Percentiles rank a stretch among this genome's conserved stretches.
Evolutionary conservation across 2,797 vertebrate genomes (phyloP).

Genomic region (Picus viridis): DNA sequence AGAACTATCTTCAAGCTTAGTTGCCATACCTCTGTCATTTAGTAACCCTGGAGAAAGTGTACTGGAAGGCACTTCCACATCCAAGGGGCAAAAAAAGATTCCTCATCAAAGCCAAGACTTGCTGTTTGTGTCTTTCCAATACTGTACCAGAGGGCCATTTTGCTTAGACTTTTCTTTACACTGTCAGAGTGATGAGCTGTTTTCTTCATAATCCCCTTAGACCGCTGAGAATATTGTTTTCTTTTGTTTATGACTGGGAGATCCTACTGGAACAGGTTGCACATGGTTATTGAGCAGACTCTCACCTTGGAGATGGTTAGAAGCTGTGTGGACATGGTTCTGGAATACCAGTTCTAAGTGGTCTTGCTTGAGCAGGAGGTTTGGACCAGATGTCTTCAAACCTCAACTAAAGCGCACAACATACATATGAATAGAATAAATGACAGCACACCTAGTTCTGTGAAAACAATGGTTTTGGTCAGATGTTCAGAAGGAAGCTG

Average conservation of each 20-base stretch:
- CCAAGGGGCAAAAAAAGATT: not conserved
- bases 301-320: not conserved
- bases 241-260: not conserved
- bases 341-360: not conserved
- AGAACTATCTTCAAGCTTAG: not conserved
- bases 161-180: not conserved
- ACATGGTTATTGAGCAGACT: not conserved
- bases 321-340: not conserved
- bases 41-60: not conserved
- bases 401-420: not conserved
- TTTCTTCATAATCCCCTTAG: not conserved
- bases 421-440: not conserved
- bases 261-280: not conserved
- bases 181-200: not conserved
- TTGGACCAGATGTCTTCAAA: not conserved
- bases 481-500: not conserved
- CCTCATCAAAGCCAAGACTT: not conserved
- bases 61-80: not conserved
- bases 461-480: not conserved
- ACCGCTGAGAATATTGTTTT: not conserved
- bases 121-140: not conserved
- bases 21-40: not conserved
- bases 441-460: not conserved
- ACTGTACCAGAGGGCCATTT: not conserved
- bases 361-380: not conserved